These are phyloP conservation scores for Hephaestus fuliginosus DNA, from an alignment of 2,797 vertebrate species.

Conservation along the genomic window DNA sequence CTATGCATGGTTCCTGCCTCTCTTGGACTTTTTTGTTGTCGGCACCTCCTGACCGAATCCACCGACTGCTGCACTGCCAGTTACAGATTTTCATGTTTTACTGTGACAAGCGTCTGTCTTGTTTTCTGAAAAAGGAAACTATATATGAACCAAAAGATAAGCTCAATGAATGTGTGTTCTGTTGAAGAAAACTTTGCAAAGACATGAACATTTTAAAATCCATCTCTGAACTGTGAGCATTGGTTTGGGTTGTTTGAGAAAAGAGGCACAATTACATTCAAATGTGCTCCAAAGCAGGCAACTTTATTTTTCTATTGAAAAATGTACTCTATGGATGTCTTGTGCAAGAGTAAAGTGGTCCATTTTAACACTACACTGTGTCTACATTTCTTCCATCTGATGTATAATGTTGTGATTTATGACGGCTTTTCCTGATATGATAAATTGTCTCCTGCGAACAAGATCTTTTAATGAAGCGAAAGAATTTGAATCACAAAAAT, in stretches of 20 bases:
- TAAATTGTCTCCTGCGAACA: no score
- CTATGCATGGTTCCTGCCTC: slow-evolving; percentile 73
- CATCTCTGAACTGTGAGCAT: slow-evolving; percentile 59
- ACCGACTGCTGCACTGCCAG: slow-evolving; percentile 41
- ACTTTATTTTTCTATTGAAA: slow-evolving; percentile 88
- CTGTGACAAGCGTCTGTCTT: slow-evolving; percentile 52
- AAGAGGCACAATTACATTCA: slow-evolving; percentile 66
- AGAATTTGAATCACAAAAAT: no score
- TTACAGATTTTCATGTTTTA: slow-evolving; percentile 42
- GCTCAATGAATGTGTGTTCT: slow-evolving; percentile 70
- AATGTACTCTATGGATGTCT: slow-evolving; percentile 81
- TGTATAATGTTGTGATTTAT: neutral
- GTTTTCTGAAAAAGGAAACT: slow-evolving; percentile 57
- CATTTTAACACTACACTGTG: slow-evolving; percentile 77
- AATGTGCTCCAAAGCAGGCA: slow-evolving; percentile 75
- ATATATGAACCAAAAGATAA: slow-evolving; percentile 70
- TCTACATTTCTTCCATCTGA: neutral
- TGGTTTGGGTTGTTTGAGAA: slow-evolving; percentile 56
- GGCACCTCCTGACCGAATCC: slow-evolving; percentile 40
- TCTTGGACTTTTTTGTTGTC: slow-evolving; percentile 49
- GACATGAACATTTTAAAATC: slow-evolving; percentile 58
- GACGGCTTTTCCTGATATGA: no score
- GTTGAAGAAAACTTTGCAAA: slow-evolving; percentile 59
- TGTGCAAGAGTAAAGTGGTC: slow-evolving; percentile 85
- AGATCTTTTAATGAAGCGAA: no score